Base-by-base conservation (phyloP, 92 coral and sea anemone species). In the Meandrina meandrites region DNA sequence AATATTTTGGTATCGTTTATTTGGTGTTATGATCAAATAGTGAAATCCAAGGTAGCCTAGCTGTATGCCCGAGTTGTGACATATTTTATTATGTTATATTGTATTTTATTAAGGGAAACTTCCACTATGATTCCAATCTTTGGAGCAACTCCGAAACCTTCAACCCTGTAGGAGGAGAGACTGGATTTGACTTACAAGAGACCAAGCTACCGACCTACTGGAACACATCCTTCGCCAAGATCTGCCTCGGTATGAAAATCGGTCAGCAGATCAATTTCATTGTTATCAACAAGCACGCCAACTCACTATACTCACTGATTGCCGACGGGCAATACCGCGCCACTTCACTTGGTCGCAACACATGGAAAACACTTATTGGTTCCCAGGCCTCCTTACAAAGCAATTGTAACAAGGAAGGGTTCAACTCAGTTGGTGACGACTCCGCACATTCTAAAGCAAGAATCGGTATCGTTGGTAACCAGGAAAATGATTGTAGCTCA, bases 181-280 rank as follows among this genome's bases (percentile, higher is more conserved):
- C 75, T 30, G 75, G 75, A 3, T 69, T 69, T 69, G 75, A 69
- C 75, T 28, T 28, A 13, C 36, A 69, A 69, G 75, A 69, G 75
- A 69, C 75, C 6, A 69, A 69, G 42, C 17, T 69, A 69, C 75
- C 75, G 36, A 69, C 75, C 8, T 69, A 69, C 19, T 31, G 42
- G 75, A 69, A 69, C 22, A 69, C 75, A 4, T 16, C 75, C 37
- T 69, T 69, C 75, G 12, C 75, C 40, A 69, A 69, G 40, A 69
- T 69, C 42, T 69, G 75, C 11, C 75, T 69, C 36, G 75, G 75
- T 31, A 69, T 69, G 75, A 69, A 28, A 34, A 69, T 31, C 42
- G 75, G 75, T 31, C 36, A 69, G 8, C 7, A 31, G 22, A 57
- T 57, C 9, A 57, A 18, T 14, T 69, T 69, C 75, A 31, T 69